Evolutionary conservation across 2,888 invertebrate species (phyloP).

Genomic region (Aelia acuminata): DNA sequence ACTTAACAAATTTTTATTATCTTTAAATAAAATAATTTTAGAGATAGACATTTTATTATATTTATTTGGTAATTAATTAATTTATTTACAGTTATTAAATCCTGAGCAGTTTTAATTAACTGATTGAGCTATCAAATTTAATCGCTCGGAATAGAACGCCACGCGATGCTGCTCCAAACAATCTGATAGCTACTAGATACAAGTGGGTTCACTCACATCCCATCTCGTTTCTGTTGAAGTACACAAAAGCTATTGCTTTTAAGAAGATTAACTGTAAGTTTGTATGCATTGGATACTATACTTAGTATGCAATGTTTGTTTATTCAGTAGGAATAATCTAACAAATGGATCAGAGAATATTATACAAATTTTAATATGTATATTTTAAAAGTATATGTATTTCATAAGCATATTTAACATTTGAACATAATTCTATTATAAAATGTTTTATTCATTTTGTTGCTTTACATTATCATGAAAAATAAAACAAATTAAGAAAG

Average conservation of each 20-base stretch:
- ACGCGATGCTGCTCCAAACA: background rate
- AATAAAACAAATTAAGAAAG: too few relatives aligned
- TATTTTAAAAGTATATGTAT: too few relatives aligned
- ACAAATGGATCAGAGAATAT: background rate
- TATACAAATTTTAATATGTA: too few relatives aligned
- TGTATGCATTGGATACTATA: background rate
- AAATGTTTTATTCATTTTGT: too few relatives aligned
- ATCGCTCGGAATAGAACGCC: background rate
- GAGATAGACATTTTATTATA: too few relatives aligned
- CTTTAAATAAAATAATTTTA: too few relatives aligned
- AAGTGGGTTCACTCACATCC: background rate
- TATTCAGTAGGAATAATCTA: background rate
- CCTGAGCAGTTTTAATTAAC: background rate
- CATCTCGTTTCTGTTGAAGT: background rate
- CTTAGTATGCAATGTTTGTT: background rate
- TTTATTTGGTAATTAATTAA: too few relatives aligned
- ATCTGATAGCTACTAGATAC: background rate
- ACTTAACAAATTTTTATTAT: too few relatives aligned
- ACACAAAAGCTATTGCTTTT: background rate
- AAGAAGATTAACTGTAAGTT: background rate
- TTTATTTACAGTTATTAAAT: background rate
- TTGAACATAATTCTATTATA: too few relatives aligned
- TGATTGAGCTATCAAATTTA: constrained; percentile 13
- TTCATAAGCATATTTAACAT: too few relatives aligned
- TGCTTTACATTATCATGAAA: too few relatives aligned